Evolutionary conservation across 2,113 vertebrate species (phyloP), one percentile per base, ranked within the genome.

Genomic region (Datnioides undecimradiatus): DNA sequence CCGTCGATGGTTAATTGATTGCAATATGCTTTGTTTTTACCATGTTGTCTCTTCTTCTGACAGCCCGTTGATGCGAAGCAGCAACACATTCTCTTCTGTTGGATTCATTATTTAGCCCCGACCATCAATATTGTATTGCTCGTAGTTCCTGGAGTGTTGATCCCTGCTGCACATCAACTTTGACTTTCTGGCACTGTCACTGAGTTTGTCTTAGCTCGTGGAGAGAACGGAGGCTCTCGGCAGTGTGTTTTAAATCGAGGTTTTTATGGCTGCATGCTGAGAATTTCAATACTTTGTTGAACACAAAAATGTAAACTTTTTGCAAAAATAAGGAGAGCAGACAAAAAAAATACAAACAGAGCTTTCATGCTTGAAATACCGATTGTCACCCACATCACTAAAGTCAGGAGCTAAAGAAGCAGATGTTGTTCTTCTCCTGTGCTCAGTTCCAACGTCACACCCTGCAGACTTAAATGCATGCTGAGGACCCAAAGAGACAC

Each of bases 51-150:
- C 13, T 57, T 68, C n/a, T 75, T 51, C 25, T 74, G 33, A 73
- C 4, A 3, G 33, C 9, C 21, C 17, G 23, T 29, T 86, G 64
- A 81, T 64, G 64, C 48, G 51, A 57, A 64, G 36, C 60, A 29
- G 51, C 34, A 34, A 31, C 58, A 41, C 59, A 62, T 82, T 82
- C 66, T 80, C 63, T 87, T 85, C 84, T 71, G 34, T 72, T 38
- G 41, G 46, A 90, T 92, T 70, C 60, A 90, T 91, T 84, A 90
- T 92, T 92, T 62, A 90, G 19, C 6, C 27, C n/a, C 16, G 1
- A 48, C 23, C 70, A 87, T 90, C 63, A 91, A 92, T 85, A 78
- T 76, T 88, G 62, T 46, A 90, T 76, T 6, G 23, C 63, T 21
- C 5, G 5, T 29, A 73, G 81, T 83, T 89, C 73, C 73, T 79